A percentile compares a stretch with the other conserved stretches of the same genome.
These are phyloP conservation scores for Phylloscopus whistleri DNA, from an alignment of 2,113 vertebrate species.

Conservation along the genomic window DNA sequence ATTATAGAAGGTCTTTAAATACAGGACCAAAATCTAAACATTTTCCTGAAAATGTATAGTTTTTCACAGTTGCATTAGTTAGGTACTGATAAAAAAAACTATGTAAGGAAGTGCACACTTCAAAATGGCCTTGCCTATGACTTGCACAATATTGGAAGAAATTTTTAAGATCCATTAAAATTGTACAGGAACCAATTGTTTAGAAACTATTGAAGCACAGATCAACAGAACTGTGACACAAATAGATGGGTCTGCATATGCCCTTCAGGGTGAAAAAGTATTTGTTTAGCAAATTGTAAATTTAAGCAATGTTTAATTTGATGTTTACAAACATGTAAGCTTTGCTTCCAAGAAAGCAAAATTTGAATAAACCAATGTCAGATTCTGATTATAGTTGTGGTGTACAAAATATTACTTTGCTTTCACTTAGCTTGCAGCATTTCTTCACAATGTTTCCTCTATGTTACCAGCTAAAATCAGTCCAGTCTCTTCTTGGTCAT, in stretches of 20 bases:
- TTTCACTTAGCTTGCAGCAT: slow-evolving; percentile 12
- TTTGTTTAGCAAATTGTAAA: slow-evolving; percentile 67
- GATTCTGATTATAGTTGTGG: slow-evolving; percentile 62
- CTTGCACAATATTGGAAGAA: slow-evolving; percentile 36
- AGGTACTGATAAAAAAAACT: slow-evolving; percentile 40
- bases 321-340: slow-evolving; percentile 70
- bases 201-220: slow-evolving; percentile 29
- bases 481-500: slow-evolving; percentile 31
- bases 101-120: slow-evolving; percentile 41
- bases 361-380: slow-evolving; percentile 65
- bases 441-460: slow-evolving; percentile 29
- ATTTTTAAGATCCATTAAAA: slow-evolving; percentile 36
- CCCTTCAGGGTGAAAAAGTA: slow-evolving; percentile 39
- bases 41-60: slow-evolving; percentile 71
- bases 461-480: slow-evolving; percentile 36
- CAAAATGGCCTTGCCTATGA: slow-evolving; percentile 46
- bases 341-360: slow-evolving; percentile 59
- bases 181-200: slow-evolving; percentile 25
- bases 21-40: slow-evolving; percentile 72
- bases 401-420: slow-evolving; percentile 32
- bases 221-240: neutral
- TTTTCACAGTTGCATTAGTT: slow-evolving; percentile 65
- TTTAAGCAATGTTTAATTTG: slow-evolving; percentile 65
- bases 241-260: slow-evolving; percentile 21
- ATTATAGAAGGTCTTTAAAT: slow-evolving; percentile 71